phyloP scores from a whole-genome alignment of 1,140 invertebrate species.

The Heliconius hermathena region DNA sequence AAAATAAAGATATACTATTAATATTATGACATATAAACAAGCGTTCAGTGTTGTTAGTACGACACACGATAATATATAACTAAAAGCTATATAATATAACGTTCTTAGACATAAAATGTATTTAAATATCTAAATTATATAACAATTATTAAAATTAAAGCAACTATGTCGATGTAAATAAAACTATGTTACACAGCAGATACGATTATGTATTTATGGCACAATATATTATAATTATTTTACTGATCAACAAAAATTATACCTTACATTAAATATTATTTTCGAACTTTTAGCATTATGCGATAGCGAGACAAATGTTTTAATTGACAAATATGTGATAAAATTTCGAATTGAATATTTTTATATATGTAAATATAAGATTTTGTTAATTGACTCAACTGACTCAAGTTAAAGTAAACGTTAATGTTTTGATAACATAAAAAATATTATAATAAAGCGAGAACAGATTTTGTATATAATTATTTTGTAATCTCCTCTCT shows the following conservation, averaged over 20 bases:
- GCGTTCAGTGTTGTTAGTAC: background rate
- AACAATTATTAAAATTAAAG: conserved; percentile 16
- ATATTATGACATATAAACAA: background rate
- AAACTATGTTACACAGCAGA: conserved; percentile 36
- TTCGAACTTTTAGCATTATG: conserved; percentile 5
- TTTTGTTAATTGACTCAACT: too few species aligned
- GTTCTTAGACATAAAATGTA: background rate
- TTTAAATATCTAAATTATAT: conserved; percentile 6
- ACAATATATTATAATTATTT: conserved; percentile 34
- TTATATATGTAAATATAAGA: background rate
- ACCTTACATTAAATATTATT: conserved; percentile 17
- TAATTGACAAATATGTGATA: background rate
- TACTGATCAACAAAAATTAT: conserved; percentile 15
- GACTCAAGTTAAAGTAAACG: too few species aligned
- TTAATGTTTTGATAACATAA: too few species aligned
- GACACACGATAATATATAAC: background rate
- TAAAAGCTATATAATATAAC: background rate
- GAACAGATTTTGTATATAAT: too few species aligned
- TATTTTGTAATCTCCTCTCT: too few species aligned
- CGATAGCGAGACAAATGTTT: conserved; percentile 8
- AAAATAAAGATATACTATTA: background rate
- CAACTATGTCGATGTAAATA: conserved; percentile 37
- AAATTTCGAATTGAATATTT: background rate
- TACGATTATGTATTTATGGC: conserved; percentile 42
- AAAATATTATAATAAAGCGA: too few species aligned